phyloP scores from a whole-genome alignment of 1,140 invertebrate genomes.

The Lordiphosa clarofinis region DNA sequence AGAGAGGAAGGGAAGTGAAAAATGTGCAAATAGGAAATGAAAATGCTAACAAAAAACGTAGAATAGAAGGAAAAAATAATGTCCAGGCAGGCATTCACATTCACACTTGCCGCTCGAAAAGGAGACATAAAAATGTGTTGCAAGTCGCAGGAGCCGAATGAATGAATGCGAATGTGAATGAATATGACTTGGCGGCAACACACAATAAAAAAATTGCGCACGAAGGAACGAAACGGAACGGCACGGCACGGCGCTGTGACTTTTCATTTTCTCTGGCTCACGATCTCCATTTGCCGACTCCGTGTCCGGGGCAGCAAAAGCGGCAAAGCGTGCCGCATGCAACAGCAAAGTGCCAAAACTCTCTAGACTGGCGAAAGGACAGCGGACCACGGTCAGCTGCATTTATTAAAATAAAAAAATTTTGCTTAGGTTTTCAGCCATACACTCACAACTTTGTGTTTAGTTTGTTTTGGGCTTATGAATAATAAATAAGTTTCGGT shows the following conservation, averaged over 20 bases:
- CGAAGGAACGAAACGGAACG: slow-evolving; percentile 9
- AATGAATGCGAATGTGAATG: slow-evolving; percentile 66
- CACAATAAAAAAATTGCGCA: slow-evolving; percentile 56
- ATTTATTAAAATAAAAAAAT: slow-evolving; percentile 31
- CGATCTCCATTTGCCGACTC: not conserved
- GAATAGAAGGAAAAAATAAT: slow-evolving; percentile 11
- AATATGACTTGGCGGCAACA: slow-evolving; percentile 60
- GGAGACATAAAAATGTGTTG: slow-evolving; percentile 71
- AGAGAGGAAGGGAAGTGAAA: slow-evolving; percentile 37
- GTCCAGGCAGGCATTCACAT: slow-evolving; percentile 25
- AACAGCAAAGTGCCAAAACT: too few species aligned
- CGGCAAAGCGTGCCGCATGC: slow-evolving; percentile 59
- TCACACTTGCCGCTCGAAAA: slow-evolving; percentile 60
- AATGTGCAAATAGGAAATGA: slow-evolving; percentile 75
- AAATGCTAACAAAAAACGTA: slow-evolving; percentile 43
- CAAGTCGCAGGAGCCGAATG: slow-evolving; percentile 55
- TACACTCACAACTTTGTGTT: slow-evolving; percentile 16
- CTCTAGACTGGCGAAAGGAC: slow-evolving; percentile 6
- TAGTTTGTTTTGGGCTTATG: slow-evolving; percentile 39
- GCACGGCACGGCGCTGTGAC: slow-evolving; percentile 65
- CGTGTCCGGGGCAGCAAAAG: slow-evolving; percentile 53
- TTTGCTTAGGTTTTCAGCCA: slow-evolving; percentile 47
- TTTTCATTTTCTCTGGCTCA: slow-evolving; percentile 55
- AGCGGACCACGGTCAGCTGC: slow-evolving; percentile 28
- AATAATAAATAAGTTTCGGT: slow-evolving; percentile 45